Base-by-base conservation (phyloP, 2,113 vertebrate genomes). In the Pitta sordida region DNA sequence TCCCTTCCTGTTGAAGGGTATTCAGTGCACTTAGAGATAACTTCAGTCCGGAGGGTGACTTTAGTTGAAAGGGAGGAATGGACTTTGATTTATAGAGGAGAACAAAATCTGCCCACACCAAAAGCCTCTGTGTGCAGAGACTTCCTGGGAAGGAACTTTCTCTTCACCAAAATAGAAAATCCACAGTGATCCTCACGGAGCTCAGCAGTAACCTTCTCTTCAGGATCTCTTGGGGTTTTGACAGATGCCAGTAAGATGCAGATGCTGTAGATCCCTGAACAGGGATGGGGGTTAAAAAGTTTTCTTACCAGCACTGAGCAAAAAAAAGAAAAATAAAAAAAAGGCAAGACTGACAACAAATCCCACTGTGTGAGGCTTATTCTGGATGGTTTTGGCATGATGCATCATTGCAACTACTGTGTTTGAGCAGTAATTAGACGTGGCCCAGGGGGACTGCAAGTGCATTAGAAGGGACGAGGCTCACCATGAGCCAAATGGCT, bases 361-460 rank as follows among this genome's bases (percentile, higher is more conserved):
- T 90, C 83, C 94, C 90, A 84, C 79, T 83, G 83, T 74, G 78
- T 80, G 81, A 92, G 73, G 49, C 29, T 77, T 87, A 90, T 93
- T 96, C 90, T 94, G 94, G 94, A 90, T 91, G 81, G 80, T 91
- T 97, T 96, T 94, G 95, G 97, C 91, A 96, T 95, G 94, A 95
- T 93, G 93, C 85, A 96, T 79, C 27, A 8, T 90, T 95, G 60
- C 95, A 96, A 94, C 92, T 94, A 68, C 36, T 80, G 95, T 95
- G 93, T 96, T 96, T 91, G 86, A 95, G 79, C 94, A 96, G 96
- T 97, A 97, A 96, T 95, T 95, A 97, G 96, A 94, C 56, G 30
- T 76, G 70, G 97, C 94, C 96, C 95, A 94, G 53, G 26, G 93
- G 95, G 95, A 95, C 77, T 77, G 81, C 73, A 86, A 92, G 71